These are phyloP conservation scores for Heteromormyrus szaboi DNA, from an alignment of 2,797 vertebrate genomes.

Conservation along the genomic window DNA sequence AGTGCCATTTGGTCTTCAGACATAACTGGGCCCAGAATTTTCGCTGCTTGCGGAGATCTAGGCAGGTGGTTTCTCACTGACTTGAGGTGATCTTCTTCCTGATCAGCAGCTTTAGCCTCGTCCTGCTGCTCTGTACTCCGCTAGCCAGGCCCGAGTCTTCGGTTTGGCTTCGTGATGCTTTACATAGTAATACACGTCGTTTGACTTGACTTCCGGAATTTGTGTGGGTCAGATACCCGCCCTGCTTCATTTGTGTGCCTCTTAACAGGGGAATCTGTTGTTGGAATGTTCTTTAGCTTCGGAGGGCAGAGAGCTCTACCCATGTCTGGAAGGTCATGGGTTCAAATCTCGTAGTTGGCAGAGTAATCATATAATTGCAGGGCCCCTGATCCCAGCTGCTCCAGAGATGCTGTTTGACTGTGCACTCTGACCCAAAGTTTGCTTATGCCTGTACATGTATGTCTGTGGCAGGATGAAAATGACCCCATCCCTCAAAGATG, in stretches of 20 bases:
- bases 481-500: background rate
- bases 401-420: background rate
- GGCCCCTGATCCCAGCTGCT: background rate
- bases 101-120: background rate
- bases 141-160: background rate
- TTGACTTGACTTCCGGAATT: background rate
- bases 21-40: background rate
- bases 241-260: background rate
- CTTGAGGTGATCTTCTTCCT: background rate
- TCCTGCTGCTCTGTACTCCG: background rate
- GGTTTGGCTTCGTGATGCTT: background rate
- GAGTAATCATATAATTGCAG: background rate
- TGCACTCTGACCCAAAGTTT: background rate
- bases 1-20: background rate
- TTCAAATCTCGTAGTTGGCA: background rate
- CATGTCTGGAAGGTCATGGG: background rate
- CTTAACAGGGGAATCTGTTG: background rate
- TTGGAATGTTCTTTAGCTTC: background rate
- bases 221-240: background rate
- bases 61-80: background rate
- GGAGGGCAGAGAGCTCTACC: background rate
- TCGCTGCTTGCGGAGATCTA: background rate
- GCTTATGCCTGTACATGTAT: background rate
- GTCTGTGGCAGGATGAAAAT: background rate
- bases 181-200: background rate